Evolutionary conservation across 2,797 vertebrate genomes (phyloP), one percentile per base, ranked within the genome.

Genomic region (Tenualosa ilisha): DNA sequence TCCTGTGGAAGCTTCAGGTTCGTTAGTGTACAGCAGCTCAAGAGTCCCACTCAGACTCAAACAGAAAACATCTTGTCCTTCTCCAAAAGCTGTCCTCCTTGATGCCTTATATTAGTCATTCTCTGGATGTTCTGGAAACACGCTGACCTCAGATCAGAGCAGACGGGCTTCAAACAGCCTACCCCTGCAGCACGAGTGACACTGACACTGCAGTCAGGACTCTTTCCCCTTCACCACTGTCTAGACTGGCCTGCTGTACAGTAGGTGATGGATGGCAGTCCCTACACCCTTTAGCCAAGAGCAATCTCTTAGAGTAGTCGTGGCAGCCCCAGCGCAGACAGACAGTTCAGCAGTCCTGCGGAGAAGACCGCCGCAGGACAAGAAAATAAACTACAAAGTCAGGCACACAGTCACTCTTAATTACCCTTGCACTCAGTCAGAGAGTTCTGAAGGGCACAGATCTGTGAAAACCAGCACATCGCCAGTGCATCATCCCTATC

Each of bases 1-100:
- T 99, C 93, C 97, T 99, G 90, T 99, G 98, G 98, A 99, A 99
- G 92, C 95, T 99, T 85, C 98, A 99, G 98, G 98, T 99, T 92
- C 17, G 83, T 84, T 12, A 81, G 11, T 4, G 22, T 15, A 3
- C 51, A 13, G 9, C 63, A 65, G 24, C 12, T 6, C 13, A 75
- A 6, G 63, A 68, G 63, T 3, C 63, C 8, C 63, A 68, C 0
- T 26, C 63, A 24, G 24, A 68, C 63, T 8, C 61, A 24, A n/a
- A 20, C 17, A 68, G n/a, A 0, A 12, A 51, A 51, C 50, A 51
- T 2, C 50, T 51, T 12, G 9, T 51, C 50, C 50, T 49, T 49
- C 0, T 12, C 50, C 8, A 2, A 51, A 12, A 51, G 50, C 50
- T 51, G 7, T 51, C 50, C 7, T 51, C 50, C 50, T 12, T 12